A percentile compares a stretch with the other conserved stretches of the same genome.
Conservation (phyloP, 2,888 invertebrate genomes). For the Rotaria magnacalcarata region DNA sequence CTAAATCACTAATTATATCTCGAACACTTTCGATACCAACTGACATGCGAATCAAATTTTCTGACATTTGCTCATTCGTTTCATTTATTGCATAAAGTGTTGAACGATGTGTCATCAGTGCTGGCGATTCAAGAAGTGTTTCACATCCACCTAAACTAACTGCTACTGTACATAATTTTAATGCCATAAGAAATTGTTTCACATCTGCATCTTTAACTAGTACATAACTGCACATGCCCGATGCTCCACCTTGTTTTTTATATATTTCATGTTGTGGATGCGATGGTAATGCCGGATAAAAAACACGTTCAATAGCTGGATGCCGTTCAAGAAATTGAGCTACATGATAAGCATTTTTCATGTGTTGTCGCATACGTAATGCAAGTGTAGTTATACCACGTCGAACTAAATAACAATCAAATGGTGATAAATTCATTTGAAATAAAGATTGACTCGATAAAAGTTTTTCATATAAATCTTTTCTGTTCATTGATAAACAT, state of each 20-base stretch:
- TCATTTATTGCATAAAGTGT: background rate
- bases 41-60: background rate
- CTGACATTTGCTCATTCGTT: background rate
- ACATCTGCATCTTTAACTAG: slow-evolving; percentile 55
- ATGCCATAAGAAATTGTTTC: slow-evolving; percentile 52
- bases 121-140: slow-evolving; percentile 9
- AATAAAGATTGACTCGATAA: slow-evolving; percentile 81
- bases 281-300: slow-evolving; percentile 57
- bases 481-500: slow-evolving; percentile 72
- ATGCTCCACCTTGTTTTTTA: slow-evolving; percentile 54
- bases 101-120: slow-evolving; percentile 20
- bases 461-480: slow-evolving; percentile 69
- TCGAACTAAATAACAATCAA: slow-evolving; percentile 88
- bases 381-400: slow-evolving; percentile 58
- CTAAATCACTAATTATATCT: background rate
- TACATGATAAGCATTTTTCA: slow-evolving; percentile 57
- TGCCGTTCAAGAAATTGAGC: slow-evolving; percentile 55
- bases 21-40: slow-evolving; percentile 27
- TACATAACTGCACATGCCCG: slow-evolving; percentile 59
- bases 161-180: slow-evolving; percentile 50
- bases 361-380: slow-evolving; percentile 58
- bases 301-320: slow-evolving; percentile 55
- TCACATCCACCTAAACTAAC: slow-evolving; percentile 57
- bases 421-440: slow-evolving; percentile 91
- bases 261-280: slow-evolving; percentile 58